phyloP scores from a whole-genome alignment of 2,113 vertebrate genomes.

The Pseudolaguvia tuberculata region DNA sequence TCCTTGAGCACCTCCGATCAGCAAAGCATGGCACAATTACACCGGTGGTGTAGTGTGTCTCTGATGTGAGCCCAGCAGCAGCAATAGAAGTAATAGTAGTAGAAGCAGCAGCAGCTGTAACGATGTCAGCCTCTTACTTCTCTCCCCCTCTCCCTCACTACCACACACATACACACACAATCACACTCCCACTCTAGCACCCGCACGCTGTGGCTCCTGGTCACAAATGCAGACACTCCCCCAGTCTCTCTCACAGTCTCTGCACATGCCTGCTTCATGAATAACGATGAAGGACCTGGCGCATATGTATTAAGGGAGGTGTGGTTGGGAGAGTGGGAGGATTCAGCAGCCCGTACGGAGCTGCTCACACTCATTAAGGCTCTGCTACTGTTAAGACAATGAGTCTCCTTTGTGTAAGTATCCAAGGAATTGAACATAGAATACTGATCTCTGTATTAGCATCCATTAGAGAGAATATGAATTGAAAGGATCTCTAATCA shows the following conservation, averaged over 20 bases:
- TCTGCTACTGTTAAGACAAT: conserved; percentile 75
- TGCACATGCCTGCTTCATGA: conserved; percentile 84
- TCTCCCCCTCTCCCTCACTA: conserved; percentile 42
- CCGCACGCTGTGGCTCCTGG: conserved; percentile 61
- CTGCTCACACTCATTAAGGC: conserved; percentile 81
- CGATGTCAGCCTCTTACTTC: conserved; percentile 65
- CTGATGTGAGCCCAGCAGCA: conserved; percentile 19
- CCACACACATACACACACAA: conserved; percentile 19
- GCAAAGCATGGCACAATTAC: conserved; percentile 31
- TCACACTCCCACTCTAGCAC: conserved; percentile 19
- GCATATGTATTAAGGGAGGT: conserved; percentile 85
- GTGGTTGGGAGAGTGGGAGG: conserved; percentile 74
- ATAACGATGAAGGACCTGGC: conserved; percentile 78
- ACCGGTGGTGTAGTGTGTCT: conserved; percentile 30
- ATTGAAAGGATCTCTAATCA: not conserved
- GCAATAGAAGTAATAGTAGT: conserved; percentile 37
- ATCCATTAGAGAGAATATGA: not conserved
- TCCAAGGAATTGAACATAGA: not conserved
- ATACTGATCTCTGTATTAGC: not conserved
- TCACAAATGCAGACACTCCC: conserved; percentile 85
- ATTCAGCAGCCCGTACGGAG: conserved; percentile 53
- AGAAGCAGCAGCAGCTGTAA: conserved; percentile 60
- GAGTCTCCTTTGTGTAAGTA: conserved; percentile 77
- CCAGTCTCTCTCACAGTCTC: conserved; percentile 72
- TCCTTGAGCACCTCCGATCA: conserved; percentile 69